Conservation (phyloP, 1,140 invertebrate genomes). For the Bradynema listronoti region DNA sequence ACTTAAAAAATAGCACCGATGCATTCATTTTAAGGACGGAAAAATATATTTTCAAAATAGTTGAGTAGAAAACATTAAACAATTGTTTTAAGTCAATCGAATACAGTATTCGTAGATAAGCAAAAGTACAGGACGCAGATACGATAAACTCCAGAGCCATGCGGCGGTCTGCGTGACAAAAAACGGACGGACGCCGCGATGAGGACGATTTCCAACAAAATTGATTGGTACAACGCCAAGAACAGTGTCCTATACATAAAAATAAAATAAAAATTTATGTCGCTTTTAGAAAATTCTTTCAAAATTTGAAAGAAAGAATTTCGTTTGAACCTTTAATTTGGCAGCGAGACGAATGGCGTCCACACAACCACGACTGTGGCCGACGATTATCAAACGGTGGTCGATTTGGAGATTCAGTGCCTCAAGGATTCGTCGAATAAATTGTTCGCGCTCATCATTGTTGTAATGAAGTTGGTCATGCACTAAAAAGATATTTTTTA, state of each 20-base stretch:
- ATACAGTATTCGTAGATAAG: too few species aligned
- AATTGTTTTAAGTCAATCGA: too few species aligned
- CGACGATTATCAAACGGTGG: constrained; percentile 40
- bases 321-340: constrained; percentile 18
- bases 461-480: constrained; percentile 27
- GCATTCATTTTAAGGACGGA: too few species aligned
- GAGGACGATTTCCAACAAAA: constrained; percentile 28
- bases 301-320: not conserved
- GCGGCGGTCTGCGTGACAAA: constrained; percentile 1
- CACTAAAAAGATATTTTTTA: constrained; percentile 20
- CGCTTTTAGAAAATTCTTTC: constrained; percentile 12
- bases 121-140: too few species aligned
- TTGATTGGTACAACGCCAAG: constrained; percentile 26
- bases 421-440: constrained; percentile 39
- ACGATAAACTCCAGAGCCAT: constrained; percentile 6
- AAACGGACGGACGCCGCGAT: constrained; percentile 26
- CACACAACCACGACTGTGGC: constrained; percentile 38
- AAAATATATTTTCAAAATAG: too few species aligned
- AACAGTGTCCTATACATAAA: constrained; percentile 26
- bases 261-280: constrained; percentile 2
- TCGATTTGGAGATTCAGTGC: constrained; percentile 26
- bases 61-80: too few species aligned
- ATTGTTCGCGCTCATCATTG: constrained; percentile 37
- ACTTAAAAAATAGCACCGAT: too few species aligned
- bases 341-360: constrained; percentile 44